Evolutionary conservation across 1,140 invertebrate species (phyloP).

Genomic region (Ctenoplectra terminalis): DNA sequence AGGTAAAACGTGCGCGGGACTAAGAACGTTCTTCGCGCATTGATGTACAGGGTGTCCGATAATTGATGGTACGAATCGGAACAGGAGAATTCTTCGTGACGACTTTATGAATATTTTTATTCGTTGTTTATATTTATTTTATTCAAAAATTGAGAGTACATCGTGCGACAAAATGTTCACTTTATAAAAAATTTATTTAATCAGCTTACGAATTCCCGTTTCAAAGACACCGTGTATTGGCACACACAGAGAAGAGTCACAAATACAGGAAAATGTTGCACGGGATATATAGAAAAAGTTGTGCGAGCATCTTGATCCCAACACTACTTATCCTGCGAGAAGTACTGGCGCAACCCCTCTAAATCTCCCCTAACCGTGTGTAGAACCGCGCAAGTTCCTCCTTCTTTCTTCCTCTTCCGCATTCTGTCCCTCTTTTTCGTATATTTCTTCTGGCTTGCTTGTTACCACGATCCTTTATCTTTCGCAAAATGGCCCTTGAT

Average conservation of each 20-base stretch:
- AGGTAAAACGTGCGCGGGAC: background rate
- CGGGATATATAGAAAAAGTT: constrained; percentile 1
- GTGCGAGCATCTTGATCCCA: constrained; percentile 29
- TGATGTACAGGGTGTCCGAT: background rate
- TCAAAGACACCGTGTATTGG: background rate
- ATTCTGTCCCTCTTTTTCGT: background rate
- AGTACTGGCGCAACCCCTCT: constrained; percentile 26
- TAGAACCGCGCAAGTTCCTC: constrained; percentile 1
- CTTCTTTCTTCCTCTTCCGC: background rate
- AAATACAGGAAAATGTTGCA: background rate
- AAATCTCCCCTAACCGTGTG: constrained; percentile 32
- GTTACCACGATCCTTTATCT: constrained; percentile 40
- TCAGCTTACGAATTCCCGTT: background rate
- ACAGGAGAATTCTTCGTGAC: background rate
- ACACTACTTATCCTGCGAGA: constrained; percentile 17
- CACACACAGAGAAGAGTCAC: background rate
- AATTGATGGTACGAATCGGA: no score
- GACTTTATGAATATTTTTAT: no score
- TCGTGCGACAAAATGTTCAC: no score
- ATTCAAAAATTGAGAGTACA: no score
- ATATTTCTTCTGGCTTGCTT: constrained; percentile 34
- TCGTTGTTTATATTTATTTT: no score
- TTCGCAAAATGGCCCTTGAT: constrained; percentile 44
- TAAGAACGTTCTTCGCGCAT: no score
- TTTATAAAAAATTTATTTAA: no score